Evolutionary conservation across 2,113 vertebrate species (phyloP).

Genomic region (Tragelaphus imberbis): DNA sequence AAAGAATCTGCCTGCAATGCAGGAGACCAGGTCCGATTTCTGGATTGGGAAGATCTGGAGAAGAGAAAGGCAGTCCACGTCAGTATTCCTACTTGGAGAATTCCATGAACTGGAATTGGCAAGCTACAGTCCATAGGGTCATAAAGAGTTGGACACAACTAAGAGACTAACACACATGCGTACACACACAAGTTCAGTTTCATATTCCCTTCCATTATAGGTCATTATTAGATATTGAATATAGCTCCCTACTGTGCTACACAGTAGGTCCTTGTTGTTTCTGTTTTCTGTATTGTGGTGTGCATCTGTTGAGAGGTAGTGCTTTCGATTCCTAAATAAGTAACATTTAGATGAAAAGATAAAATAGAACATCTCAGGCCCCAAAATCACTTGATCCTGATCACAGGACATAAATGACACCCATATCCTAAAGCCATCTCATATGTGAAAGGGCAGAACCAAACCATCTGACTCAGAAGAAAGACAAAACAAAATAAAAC

Average conservation of each 20-base stretch:
- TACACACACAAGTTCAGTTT: neutral
- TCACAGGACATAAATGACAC: neutral
- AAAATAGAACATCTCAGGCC: neutral
- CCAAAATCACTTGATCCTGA: neutral
- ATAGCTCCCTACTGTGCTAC: neutral
- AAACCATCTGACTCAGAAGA: neutral
- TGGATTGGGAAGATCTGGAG: neutral
- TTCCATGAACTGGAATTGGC: neutral
- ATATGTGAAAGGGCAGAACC: neutral
- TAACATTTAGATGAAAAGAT: neutral
- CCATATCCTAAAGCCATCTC: neutral
- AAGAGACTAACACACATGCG: neutral
- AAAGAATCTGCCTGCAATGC: neutral
- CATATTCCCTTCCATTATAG: neutral
- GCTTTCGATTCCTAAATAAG: neutral
- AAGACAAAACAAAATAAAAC: neutral
- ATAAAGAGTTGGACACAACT: neutral
- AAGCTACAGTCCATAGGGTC: neutral
- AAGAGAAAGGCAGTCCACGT: neutral
- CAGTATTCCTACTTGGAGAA: neutral
- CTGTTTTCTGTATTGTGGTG: neutral
- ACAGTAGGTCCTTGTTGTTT: neutral
- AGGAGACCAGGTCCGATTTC: neutral
- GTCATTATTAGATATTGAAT: neutral
- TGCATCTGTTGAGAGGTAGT: neutral